These are phyloP conservation scores for Ptilonorhynchus violaceus DNA, from an alignment of 2,113 vertebrate genomes.

Conservation along the genomic window DNA sequence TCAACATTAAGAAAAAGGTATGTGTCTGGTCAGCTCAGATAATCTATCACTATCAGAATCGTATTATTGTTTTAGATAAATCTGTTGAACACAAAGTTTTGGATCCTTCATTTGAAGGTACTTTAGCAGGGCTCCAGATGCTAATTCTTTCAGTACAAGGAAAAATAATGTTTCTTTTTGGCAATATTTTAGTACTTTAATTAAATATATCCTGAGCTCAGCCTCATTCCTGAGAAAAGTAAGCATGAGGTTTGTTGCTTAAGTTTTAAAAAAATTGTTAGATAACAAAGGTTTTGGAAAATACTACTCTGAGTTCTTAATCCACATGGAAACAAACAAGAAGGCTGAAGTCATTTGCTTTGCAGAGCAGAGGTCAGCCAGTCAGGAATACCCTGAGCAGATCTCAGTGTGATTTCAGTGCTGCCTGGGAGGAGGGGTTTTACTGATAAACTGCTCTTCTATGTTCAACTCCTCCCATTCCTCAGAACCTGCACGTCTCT, in stretches of 20 bases:
- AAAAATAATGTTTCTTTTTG: neutral
- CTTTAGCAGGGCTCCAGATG: neutral
- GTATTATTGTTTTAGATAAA: neutral
- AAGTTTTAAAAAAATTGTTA: neutral
- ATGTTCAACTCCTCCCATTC: neutral
- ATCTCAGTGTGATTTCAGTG: neutral
- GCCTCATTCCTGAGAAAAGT: neutral
- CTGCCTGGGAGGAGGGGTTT: neutral
- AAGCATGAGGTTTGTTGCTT: neutral
- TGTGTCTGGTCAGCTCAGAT: neutral
- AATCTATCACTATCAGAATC: neutral
- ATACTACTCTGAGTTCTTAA: neutral
- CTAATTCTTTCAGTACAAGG: neutral
- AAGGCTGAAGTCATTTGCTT: neutral
- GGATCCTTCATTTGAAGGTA: neutral
- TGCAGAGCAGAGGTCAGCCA: neutral
- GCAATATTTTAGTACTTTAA: neutral
- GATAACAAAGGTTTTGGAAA: neutral
- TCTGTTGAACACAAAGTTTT: neutral
- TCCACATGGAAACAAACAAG: neutral
- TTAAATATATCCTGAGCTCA: neutral
- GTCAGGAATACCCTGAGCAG: neutral
- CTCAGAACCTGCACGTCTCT: neutral
- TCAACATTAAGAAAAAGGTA: constrained; percentile 70
- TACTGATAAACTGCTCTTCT: neutral